Conservation (phyloP, 2,888 invertebrate species). For the Lasioglossum pauxillum region DNA sequence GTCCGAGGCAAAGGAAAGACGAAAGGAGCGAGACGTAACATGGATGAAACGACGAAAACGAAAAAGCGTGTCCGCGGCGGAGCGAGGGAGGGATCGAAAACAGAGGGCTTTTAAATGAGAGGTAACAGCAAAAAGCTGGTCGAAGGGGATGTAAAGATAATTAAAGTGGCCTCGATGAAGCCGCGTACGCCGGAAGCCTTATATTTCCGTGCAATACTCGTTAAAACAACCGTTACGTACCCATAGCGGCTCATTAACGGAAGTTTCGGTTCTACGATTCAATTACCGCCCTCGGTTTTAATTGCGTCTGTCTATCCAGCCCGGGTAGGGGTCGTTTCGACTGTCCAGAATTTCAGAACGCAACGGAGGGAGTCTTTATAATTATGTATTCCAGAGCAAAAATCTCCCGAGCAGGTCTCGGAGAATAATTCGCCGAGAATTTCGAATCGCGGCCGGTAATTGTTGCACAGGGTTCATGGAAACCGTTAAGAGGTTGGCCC, state of each 20-base stretch:
- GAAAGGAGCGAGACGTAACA: neutral
- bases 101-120: conserved; percentile 18
- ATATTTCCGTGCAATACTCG: conserved; percentile 75
- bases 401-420: conserved; percentile 24
- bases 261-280: conserved; percentile 79
- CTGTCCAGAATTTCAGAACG: conserved; percentile 44
- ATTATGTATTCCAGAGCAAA: conserved; percentile 46
- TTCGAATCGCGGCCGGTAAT: conserved; percentile 9
- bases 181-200: conserved; percentile 54
- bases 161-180: conserved; percentile 57
- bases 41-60: neutral
- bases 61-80: neutral
- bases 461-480: neutral
- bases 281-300: conserved; percentile 78
- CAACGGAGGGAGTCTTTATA: conserved; percentile 24
- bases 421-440: conserved; percentile 33
- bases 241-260: conserved; percentile 80
- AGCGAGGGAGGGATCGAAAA: neutral
- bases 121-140: conserved; percentile 50
- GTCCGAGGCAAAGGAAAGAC: neutral
- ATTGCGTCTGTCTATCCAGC: conserved; percentile 76
- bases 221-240: conserved; percentile 79
- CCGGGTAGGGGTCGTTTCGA: conserved; percentile 18
- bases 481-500: neutral
- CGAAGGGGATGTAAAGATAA: conserved; percentile 62